Conservation (phyloP, 2,113 vertebrate genomes). For the Lepus timidus region DNA sequence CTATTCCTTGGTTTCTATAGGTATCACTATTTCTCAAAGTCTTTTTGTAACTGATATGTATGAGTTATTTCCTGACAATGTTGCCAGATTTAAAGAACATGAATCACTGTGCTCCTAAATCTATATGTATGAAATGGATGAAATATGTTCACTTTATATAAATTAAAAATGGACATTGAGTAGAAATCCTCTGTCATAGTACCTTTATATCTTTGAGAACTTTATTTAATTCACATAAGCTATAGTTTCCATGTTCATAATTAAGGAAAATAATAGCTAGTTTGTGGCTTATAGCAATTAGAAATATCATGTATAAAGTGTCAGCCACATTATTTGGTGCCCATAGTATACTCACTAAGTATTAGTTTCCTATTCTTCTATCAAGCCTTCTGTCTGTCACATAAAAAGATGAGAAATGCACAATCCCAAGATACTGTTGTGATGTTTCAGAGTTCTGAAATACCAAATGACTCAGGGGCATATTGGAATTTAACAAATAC, state of each 20-base stretch:
- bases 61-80: neutral
- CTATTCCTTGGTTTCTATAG: neutral
- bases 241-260: constrained; percentile 42
- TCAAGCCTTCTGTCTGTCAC: neutral
- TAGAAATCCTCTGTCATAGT: neutral
- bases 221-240: neutral
- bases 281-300: neutral
- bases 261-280: neutral
- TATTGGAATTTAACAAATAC: constrained; percentile 55
- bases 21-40: neutral
- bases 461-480: constrained; percentile 47
- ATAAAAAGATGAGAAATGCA: neutral
- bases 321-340: neutral
- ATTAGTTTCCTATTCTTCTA: constrained; percentile 3
- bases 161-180: neutral
- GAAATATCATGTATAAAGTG: neutral
- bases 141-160: too few species aligned
- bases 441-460: constrained; percentile 29
- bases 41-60: neutral
- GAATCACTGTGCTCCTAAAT: too few species aligned
- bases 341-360: neutral
- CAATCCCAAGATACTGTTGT: constrained; percentile 7
- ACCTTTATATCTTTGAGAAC: neutral
- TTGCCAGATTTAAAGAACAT: neutral
- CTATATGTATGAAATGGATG: too few species aligned